Percentiles rank a stretch among this genome's conserved stretches.
These are phyloP conservation scores for Xenopus petersii DNA, from an alignment of 2,797 vertebrate genomes.

Conservation along the genomic window DNA sequence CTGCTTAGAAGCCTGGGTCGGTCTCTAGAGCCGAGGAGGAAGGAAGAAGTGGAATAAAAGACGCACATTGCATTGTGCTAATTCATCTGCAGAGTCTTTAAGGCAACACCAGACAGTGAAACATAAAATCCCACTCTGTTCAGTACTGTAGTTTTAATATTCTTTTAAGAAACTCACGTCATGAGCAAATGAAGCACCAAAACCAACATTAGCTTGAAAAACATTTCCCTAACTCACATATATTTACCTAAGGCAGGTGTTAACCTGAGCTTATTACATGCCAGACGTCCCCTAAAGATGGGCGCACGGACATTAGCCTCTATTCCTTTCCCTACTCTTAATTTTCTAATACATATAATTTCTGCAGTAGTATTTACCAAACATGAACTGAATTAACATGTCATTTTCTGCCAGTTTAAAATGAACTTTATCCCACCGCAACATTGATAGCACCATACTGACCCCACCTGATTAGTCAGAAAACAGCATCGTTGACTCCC, in stretches of 20 bases:
- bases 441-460: constrained; percentile 13
- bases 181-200: constrained; percentile 22
- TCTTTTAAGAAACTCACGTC: not conserved
- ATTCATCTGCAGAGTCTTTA: constrained; percentile 3
- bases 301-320: constrained; percentile 51
- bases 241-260: constrained; percentile 70
- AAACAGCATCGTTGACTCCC: constrained; percentile 9
- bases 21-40: not conserved
- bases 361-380: constrained; percentile 45
- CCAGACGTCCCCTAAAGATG: constrained; percentile 55
- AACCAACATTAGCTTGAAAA: constrained; percentile 12
- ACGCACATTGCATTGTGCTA: not conserved
- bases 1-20: not conserved
- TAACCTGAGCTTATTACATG: constrained; percentile 73
- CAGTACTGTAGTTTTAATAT: constrained; percentile 27
- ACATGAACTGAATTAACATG: constrained; percentile 52
- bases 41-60: not conserved
- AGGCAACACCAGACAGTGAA: constrained; percentile 11
- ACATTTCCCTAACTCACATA: constrained; percentile 11
- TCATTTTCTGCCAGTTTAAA: constrained; percentile 37
- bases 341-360: not conserved
- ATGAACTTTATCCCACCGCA: not conserved
- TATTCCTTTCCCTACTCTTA: constrained; percentile 33
- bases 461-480: constrained; percentile 4
- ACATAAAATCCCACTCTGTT: constrained; percentile 11